Conservation (phyloP, 2,113 vertebrate species). For the Bettongia penicillata region DNA sequence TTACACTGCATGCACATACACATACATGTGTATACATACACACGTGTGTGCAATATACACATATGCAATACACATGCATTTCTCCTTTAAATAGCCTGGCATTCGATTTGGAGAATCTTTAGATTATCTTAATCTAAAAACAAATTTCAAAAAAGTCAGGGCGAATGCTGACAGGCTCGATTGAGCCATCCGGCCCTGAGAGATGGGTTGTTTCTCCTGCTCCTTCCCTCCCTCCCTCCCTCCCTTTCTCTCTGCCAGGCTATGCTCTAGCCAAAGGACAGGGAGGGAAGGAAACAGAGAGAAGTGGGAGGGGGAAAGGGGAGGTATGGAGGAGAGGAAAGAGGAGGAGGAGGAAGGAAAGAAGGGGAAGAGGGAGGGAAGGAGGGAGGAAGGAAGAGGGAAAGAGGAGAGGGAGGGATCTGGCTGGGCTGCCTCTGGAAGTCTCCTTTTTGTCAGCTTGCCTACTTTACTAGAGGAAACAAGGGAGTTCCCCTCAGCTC, state of each 20-base stretch:
- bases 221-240: background rate
- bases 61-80: background rate
- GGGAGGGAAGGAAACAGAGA: background rate
- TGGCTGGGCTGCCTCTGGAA: background rate
- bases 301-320: background rate
- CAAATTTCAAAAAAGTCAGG: background rate
- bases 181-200: background rate
- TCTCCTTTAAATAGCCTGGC: background rate
- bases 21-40: background rate
- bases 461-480: slow-evolving; percentile 54
- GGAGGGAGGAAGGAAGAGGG: background rate
- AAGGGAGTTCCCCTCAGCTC: slow-evolving; percentile 40
- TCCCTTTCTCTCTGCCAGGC: background rate
- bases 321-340: background rate
- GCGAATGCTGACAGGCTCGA: background rate
- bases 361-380: background rate
- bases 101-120: background rate
- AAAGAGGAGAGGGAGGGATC: background rate
- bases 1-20: background rate
- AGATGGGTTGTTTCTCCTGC: background rate
- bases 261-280: background rate
- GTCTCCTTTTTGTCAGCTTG: slow-evolving; percentile 43
- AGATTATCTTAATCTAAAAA: background rate
- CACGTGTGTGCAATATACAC: background rate
- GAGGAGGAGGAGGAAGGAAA: background rate